Evolutionary conservation across 2,113 vertebrate genomes (phyloP).

Genomic region (Chaenogobius annularis): DNA sequence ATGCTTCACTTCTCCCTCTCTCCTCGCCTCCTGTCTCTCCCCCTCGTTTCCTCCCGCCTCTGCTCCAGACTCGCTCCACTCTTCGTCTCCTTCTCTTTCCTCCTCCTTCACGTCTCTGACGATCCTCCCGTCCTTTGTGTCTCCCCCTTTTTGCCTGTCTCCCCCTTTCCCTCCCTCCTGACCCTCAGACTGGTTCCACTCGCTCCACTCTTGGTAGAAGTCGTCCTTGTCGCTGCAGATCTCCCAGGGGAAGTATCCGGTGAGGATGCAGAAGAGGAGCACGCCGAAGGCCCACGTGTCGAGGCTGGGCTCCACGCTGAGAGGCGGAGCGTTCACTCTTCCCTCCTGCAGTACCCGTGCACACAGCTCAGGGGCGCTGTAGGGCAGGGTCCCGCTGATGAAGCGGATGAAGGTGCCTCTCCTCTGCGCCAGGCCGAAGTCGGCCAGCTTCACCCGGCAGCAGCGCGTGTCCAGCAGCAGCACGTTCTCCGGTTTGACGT

Average conservation of each 20-base stretch:
- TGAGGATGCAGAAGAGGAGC: slow-evolving; percentile 91
- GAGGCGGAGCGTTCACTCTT: slow-evolving; percentile 70
- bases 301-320: slow-evolving; percentile 85
- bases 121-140: slow-evolving; percentile 52
- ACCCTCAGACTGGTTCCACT: not conserved
- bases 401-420: slow-evolving; percentile 86
- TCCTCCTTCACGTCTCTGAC: slow-evolving; percentile 27
- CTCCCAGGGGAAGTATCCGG: slow-evolving; percentile 95
- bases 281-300: slow-evolving; percentile 93
- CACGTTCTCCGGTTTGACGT: slow-evolving; percentile 92
- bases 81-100: not conserved
- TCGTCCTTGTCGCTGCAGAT: slow-evolving; percentile 80
- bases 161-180: not conserved
- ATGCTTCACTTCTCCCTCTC: too few relatives aligned
- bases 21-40: too few relatives aligned
- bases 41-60: slow-evolving; percentile 16
- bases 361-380: slow-evolving; percentile 89
- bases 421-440: slow-evolving; percentile 90
- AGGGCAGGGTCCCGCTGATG: slow-evolving; percentile 87
- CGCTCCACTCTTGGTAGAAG: slow-evolving; percentile 89
- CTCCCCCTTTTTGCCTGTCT: not conserved
- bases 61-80: too few relatives aligned
- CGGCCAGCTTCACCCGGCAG: slow-evolving; percentile 84
- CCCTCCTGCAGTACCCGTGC: slow-evolving; percentile 63
- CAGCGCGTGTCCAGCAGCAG: slow-evolving; percentile 86